Percentiles rank a stretch among this genome's conserved stretches.
These are phyloP conservation scores for Artibeus jamaicensis DNA, from an alignment of 2,797 vertebrate genomes.

Conservation along the genomic window DNA sequence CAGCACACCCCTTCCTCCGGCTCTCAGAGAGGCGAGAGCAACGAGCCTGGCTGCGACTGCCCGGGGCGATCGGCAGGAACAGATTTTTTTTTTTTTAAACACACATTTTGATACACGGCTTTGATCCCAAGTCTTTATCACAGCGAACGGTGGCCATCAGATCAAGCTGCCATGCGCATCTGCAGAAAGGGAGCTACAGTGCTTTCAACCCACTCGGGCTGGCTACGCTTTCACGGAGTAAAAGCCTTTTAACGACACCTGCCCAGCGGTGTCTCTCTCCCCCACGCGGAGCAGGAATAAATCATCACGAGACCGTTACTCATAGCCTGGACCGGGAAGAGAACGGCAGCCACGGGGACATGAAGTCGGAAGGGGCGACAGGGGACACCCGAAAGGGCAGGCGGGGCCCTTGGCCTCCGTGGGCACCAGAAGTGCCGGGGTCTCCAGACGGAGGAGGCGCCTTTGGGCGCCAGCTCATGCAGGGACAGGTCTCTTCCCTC, in stretches of 20 bases:
- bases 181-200: neutral
- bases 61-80: neutral
- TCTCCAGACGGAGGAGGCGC: neutral
- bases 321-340: neutral
- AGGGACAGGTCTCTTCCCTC: neutral
- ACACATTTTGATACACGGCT: neutral
- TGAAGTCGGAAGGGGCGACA: too few species aligned
- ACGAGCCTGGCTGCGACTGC: neutral
- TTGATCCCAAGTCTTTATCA: conserved; percentile 30
- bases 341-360: too few species aligned
- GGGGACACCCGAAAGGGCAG: too few species aligned
- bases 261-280: conserved; percentile 20
- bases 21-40: neutral
- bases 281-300: neutral
- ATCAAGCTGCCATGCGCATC: neutral
- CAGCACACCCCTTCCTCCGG: neutral
- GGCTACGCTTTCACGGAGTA: conserved; percentile 48
- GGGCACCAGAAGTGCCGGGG: neutral
- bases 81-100: neutral
- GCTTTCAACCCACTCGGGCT: conserved; percentile 24
- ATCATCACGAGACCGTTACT: neutral
- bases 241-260: conserved; percentile 67
- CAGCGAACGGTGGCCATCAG: neutral
- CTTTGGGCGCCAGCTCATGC: rapidly evolving
- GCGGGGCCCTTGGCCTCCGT: neutral